Base-by-base conservation (phyloP, 2,888 invertebrate species). In the Branchipolynoe longqiensis region DNA sequence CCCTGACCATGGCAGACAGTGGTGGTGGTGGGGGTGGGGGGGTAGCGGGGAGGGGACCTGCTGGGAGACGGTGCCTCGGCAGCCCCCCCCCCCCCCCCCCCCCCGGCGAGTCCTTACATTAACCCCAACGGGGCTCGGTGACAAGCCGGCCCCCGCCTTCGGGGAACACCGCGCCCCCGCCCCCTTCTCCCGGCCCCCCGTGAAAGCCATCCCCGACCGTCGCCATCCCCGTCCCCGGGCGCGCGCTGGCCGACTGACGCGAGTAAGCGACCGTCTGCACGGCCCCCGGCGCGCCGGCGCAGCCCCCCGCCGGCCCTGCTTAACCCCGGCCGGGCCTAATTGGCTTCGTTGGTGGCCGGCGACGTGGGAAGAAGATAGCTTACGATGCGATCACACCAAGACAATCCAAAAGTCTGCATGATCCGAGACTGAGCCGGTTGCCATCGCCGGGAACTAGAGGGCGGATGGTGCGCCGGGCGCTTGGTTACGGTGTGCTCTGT, bases 231-330 rank as follows among this genome's bases (percentile, higher is more conserved):
- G n/a, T n/a, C n/a, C n/a, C n/a, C 31, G 6, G 25, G 56, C 56
- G 1, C 56, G 25, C 12, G 56, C n/a, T 56, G 56, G 3, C n/a
- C 56, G 56, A 22, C 25, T 1, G 56, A 25, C 56, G n/a, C 56
- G 56, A 56, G 56, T 22, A 25, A n/a, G 56, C n/a, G n/a, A n/a
- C n/a, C n/a, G n/a, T n/a, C n/a, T n/a, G n/a, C n/a, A n/a, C n/a
- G 62, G 62, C 62, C 4, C 62, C 62, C 28, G 62, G 62, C 22
- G 69, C 69, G 38, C 69, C 36, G 69, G 33, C 69, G 38, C 69
- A 69, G 38, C 69, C 69, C 69, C 69, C 69, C n/a, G 69, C 38
- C 69, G 69, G 69, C 69, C 22, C 69, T 69, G 69, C 69, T 69
- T 69, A 69, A 62, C 33, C 69, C 38, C 69, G 14, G 36, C 18